These are phyloP conservation scores for Platycheirus rosarum DNA, from an alignment of 2,888 invertebrate species.

Conservation along the genomic window DNA sequence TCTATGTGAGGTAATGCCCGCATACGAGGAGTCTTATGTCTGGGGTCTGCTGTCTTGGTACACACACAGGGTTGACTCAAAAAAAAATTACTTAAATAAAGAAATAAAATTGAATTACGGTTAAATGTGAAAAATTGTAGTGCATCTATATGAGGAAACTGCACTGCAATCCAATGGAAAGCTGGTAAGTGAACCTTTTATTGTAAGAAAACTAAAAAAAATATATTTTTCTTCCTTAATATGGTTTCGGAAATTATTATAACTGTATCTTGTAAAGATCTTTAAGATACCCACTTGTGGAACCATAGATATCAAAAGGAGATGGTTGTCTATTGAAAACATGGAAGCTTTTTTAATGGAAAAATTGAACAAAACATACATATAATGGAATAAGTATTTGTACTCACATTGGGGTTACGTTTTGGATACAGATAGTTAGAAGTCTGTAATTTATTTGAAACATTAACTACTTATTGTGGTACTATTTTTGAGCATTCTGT, in stretches of 20 bases:
- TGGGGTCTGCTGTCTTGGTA: not conserved
- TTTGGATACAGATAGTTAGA: too few relatives aligned
- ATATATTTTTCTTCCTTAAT: slow-evolving; percentile 24
- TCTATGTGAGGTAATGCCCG: not conserved
- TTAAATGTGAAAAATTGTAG: slow-evolving; percentile 34
- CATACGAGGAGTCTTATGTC: not conserved
- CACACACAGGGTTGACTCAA: slow-evolving; percentile 1
- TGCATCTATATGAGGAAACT: slow-evolving; percentile 19
- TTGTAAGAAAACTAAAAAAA: not conserved
- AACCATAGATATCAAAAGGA: too few relatives aligned
- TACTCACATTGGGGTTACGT: too few relatives aligned
- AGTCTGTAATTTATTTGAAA: too few relatives aligned
- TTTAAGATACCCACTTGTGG: not conserved
- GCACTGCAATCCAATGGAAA: slow-evolving; percentile 7
- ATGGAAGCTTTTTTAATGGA: too few relatives aligned
- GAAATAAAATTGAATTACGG: slow-evolving; percentile 39
- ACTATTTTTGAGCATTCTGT: too few relatives aligned
- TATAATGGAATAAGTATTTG: too few relatives aligned
- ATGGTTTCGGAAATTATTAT: slow-evolving; percentile 18
- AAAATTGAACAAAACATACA: too few relatives aligned
- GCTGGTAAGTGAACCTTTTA: slow-evolving; percentile 16
- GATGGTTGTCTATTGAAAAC: too few relatives aligned
- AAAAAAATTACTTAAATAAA: slow-evolving; percentile 14
- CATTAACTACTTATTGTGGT: too few relatives aligned
- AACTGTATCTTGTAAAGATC: not conserved